These are phyloP conservation scores for Philopedon plagiatum DNA, from an alignment of 2,888 invertebrate genomes.

Conservation along the genomic window DNA sequence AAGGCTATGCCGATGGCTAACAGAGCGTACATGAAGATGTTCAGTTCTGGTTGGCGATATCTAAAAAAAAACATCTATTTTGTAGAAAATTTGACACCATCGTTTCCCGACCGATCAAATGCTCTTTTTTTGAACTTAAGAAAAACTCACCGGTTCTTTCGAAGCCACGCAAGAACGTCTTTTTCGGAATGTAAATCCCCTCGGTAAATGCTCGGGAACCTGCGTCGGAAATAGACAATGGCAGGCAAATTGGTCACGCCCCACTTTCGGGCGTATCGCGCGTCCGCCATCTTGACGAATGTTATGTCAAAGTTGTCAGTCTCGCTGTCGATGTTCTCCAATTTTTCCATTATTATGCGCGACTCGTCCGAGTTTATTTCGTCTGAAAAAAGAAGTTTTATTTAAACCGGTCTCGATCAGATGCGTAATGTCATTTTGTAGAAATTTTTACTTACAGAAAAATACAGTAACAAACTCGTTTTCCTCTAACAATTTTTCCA, in stretches of 20 bases:
- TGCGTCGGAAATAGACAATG: constrained; percentile 90
- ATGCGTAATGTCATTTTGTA: neutral
- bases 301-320: constrained; percentile 95
- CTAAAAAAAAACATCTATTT: constrained; percentile 38
- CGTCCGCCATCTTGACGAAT: constrained; percentile 94
- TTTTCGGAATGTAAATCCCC: constrained; percentile 88
- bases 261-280: constrained; percentile 93
- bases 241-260: constrained; percentile 93
- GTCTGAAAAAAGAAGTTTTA: constrained; percentile 71
- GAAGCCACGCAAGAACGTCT: constrained; percentile 92
- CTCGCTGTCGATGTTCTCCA: constrained; percentile 96
- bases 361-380: constrained; percentile 87
- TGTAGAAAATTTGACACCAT: neutral
- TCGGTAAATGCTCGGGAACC: constrained; percentile 93
- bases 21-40: constrained; percentile 94
- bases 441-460: constrained; percentile 82
- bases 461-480: constrained; percentile 96
- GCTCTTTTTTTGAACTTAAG: no score
- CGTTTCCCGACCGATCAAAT: no score
- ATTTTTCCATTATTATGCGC: constrained; percentile 83
- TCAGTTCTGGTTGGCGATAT: constrained; percentile 92
- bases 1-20: constrained; percentile 89
- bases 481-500: constrained; percentile 94
- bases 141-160: constrained; percentile 81
- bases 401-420: no score